Evolutionary conservation across 2,888 invertebrate species (phyloP).

Genomic region (Sisyra nigra): DNA sequence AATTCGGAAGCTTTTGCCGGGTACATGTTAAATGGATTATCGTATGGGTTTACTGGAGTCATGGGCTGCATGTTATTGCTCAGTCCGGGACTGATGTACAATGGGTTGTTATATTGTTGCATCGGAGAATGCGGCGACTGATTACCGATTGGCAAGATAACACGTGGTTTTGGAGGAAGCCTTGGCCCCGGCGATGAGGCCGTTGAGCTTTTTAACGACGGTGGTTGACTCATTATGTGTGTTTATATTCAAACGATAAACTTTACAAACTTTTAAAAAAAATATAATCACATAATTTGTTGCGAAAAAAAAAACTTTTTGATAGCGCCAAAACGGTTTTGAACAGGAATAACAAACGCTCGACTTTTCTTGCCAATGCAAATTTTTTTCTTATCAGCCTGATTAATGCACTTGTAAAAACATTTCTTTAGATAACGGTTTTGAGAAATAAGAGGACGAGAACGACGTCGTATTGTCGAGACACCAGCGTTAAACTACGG

Average conservation of each 20-base stretch:
- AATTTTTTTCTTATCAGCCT: too few relatives aligned
- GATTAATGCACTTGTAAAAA: too few relatives aligned
- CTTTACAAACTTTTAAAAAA: too few relatives aligned
- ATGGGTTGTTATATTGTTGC: slow-evolving; percentile 5
- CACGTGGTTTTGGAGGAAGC: slow-evolving; percentile 2
- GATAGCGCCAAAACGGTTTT: too few relatives aligned
- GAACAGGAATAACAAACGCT: too few relatives aligned
- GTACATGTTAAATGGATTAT: slow-evolving; percentile 28
- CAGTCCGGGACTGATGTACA: slow-evolving; percentile 10
- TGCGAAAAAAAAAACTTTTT: too few relatives aligned
- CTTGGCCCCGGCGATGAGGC: slow-evolving; percentile 1
- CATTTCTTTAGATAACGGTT: too few relatives aligned
- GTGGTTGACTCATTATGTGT: not conserved
- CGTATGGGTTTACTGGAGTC: slow-evolving; percentile 6
- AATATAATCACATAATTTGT: too few relatives aligned
- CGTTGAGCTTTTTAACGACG: slow-evolving; percentile 1
- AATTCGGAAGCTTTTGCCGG: slow-evolving; percentile 57
- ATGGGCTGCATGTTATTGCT: slow-evolving; percentile 8
- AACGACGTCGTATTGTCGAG: too few relatives aligned
- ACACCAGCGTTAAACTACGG: too few relatives aligned
- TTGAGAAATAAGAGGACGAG: too few relatives aligned
- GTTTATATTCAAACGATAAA: not conserved
- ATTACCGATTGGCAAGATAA: slow-evolving; percentile 4
- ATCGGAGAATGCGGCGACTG: slow-evolving; percentile 3
- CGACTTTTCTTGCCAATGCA: too few relatives aligned